Evolutionary conservation across 2,888 invertebrate genomes (phyloP), one percentile per base, ranked within the genome.

Genomic region (Ichneumon xanthorius): DNA sequence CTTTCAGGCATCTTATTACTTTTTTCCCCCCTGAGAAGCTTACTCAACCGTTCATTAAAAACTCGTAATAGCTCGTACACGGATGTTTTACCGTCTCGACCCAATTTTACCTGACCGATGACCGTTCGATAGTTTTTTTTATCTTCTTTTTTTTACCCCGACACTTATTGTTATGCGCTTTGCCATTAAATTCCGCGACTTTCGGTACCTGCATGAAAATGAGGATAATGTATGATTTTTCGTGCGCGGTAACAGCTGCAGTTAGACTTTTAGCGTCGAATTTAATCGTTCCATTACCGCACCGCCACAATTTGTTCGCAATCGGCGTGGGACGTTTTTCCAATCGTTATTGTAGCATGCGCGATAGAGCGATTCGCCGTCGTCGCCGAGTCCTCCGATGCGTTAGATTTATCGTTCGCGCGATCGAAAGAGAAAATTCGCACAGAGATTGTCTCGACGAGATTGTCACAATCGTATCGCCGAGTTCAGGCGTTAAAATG

Each of bases 261-360:
- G 40, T 67, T 67, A 40, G 40, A 67, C 40, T 67, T 67, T 67
- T 40, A 67, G 2, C n/a, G 22, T 63, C 33, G 11, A 75, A 14
- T 48, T 68, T 75, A 75, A 81, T 58, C 30, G 50, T 61, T 30
- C 58, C 37, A 61, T 55, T 33, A 71, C 75, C 14, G 33, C 53
- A 33, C 48, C 30, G 30, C 58, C 5, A 19, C 63, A 19, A 45
- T 55, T 75, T 11, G 48, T 26, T 2, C 26, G 6, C 22, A 80
- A 45, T 67, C 72, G 48, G 71, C 84, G 84, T 84, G 84, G 71
- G 84, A 84, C 65, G 79, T 55, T 80, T 84, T 80, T 67, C 55
- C 76, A 61, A 67, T 75, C 26, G 37, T 11, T 72, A 4, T 45
- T 48, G 19, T n/a, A 16, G 65, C 26, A 26, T 55, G 37, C 48